Evolutionary conservation across 2,888 invertebrate species (phyloP).

Genomic region (Drosophila imparisetae): DNA sequence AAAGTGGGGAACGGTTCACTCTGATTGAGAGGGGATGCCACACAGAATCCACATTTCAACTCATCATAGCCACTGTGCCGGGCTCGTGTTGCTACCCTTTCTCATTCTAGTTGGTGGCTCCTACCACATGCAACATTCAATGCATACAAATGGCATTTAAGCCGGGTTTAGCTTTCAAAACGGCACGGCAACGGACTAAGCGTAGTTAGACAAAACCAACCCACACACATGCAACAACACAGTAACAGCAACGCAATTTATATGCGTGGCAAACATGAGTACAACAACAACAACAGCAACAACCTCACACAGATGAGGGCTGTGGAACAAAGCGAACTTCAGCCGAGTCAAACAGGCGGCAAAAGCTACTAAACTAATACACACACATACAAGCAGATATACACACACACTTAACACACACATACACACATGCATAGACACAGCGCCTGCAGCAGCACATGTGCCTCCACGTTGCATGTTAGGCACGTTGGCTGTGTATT

Average conservation of each 20-base stretch:
- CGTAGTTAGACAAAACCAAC: constrained; percentile 49
- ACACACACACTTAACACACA: constrained; percentile 25
- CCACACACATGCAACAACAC: constrained; percentile 15
- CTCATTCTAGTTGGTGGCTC: constrained; percentile 42
- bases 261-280: constrained; percentile 71
- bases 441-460: constrained; percentile 52
- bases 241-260: constrained; percentile 70
- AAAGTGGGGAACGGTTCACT: neutral
- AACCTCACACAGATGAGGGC: constrained; percentile 33
- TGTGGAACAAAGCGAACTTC: constrained; percentile 63
- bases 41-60: constrained; percentile 37
- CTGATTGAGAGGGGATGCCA: constrained; percentile 9
- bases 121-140: constrained; percentile 77
- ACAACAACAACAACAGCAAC: constrained; percentile 39
- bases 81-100: constrained; percentile 7
- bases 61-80: constrained; percentile 35
- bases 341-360: constrained; percentile 76
- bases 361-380: constrained; percentile 74
- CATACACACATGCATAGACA: constrained; percentile 19
- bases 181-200: constrained; percentile 69
- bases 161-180: constrained; percentile 71
- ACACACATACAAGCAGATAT: constrained; percentile 34
- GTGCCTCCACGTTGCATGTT: constrained; percentile 56
- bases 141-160: constrained; percentile 83
- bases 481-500: constrained; percentile 66